Evolutionary conservation across 2,888 invertebrate genomes (phyloP).

Genomic region (Laspeyria flexula): DNA sequence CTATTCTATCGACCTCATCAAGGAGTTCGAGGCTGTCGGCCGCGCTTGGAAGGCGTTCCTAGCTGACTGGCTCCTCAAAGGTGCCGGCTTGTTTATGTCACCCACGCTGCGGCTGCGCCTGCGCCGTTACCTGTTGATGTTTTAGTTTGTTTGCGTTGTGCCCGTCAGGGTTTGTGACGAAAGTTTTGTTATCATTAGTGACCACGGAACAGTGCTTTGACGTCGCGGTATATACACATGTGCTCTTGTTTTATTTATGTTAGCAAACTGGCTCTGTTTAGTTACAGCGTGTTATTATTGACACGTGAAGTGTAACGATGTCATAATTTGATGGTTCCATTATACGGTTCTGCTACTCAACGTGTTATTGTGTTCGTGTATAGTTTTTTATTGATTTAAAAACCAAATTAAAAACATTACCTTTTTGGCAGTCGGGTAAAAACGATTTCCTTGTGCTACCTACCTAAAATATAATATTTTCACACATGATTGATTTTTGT

Average conservation of each 20-base stretch:
- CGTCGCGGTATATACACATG: constrained; percentile 27
- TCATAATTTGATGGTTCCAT: background rate
- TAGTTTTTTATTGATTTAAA: too few relatives aligned
- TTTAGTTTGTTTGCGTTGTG: constrained; percentile 52
- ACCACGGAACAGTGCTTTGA: constrained; percentile 15
- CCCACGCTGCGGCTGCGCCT: constrained; percentile 55
- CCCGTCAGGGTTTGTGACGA: constrained; percentile 23
- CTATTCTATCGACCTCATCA: constrained; percentile 93
- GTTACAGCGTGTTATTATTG: constrained; percentile 4
- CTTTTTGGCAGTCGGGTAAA: too few relatives aligned
- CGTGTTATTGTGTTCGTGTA: background rate
- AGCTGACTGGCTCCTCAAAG: constrained; percentile 88
- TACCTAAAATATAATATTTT: too few relatives aligned
- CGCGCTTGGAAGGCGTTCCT: constrained; percentile 92
- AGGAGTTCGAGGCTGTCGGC: constrained; percentile 93
- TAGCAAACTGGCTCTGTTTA: background rate
- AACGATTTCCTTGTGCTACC: too few relatives aligned
- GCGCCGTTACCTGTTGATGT: constrained; percentile 49
- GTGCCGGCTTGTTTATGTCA: constrained; percentile 73
- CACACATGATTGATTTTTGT: too few relatives aligned
- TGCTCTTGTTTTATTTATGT: constrained; percentile 5
- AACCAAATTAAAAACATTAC: too few relatives aligned
- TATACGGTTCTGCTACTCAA: background rate
- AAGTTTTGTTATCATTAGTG: constrained; percentile 15
- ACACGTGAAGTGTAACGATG: constrained; percentile 8